These are phyloP conservation scores for Aspidiotus rigidus DNA, from an alignment of 2,888 invertebrate species.

Conservation along the genomic window DNA sequence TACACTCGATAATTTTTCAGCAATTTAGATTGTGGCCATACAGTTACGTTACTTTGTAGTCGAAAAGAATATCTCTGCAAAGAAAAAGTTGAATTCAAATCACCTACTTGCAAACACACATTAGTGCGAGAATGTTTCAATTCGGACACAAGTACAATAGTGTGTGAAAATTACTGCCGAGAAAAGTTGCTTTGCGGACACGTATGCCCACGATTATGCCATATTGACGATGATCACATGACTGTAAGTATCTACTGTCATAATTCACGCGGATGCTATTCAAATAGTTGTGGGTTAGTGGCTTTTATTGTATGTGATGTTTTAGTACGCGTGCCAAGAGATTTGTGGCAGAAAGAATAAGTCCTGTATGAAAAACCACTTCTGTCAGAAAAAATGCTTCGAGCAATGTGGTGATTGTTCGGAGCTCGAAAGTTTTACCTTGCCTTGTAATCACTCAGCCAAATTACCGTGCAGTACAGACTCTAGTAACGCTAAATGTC, in stretches of 20 bases:
- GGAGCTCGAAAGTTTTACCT: conserved; percentile 45
- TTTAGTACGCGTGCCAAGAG: conserved; percentile 39
- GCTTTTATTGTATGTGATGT: no score
- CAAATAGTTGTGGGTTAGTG: no score
- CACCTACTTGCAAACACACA: conserved; percentile 44
- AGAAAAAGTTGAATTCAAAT: conserved; percentile 21
- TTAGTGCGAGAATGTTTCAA: conserved; percentile 38
- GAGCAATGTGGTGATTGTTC: conserved; percentile 48
- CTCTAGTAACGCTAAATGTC: neutral
- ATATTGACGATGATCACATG: conserved; percentile 49
- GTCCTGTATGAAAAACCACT: conserved; percentile 47
- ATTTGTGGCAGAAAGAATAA: conserved; percentile 45
- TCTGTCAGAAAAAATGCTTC: conserved; percentile 47
- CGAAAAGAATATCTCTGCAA: conserved; percentile 25
- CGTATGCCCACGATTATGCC: conserved; percentile 51
- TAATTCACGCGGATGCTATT: no score
- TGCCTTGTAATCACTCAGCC: conserved; percentile 48
- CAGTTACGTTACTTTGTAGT: no score
- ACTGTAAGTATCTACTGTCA: no score
- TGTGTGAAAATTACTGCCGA: conserved; percentile 47
- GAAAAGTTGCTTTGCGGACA: conserved; percentile 56
- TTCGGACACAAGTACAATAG: conserved; percentile 23
- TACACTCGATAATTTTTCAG: no score
- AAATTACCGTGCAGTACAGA: conserved; percentile 43
- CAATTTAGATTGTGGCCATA: no score